phyloP scores from a whole-genome alignment of 2,113 vertebrate genomes.

The Sceloporus undulatus region DNA sequence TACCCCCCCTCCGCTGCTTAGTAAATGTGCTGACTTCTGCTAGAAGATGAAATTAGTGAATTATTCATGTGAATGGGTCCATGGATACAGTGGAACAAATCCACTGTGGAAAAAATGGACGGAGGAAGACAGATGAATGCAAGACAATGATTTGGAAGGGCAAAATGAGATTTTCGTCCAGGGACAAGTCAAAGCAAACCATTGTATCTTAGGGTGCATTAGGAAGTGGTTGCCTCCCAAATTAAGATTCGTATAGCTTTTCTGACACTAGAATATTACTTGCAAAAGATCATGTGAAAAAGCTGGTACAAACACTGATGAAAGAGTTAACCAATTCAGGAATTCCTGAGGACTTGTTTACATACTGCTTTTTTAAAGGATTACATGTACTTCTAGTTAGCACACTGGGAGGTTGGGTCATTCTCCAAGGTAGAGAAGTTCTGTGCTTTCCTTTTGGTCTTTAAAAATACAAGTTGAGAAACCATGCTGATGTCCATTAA shows the following conservation, averaged over 20 bases:
- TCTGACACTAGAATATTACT: background rate
- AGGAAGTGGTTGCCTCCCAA: background rate
- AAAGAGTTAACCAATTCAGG: background rate
- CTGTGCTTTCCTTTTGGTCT: background rate
- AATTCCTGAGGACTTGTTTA: background rate
- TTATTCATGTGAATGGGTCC: background rate
- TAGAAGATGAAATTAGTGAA: constrained; percentile 11
- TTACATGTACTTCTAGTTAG: background rate
- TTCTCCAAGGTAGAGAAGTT: background rate
- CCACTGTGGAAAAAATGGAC: background rate
- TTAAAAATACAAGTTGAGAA: background rate
- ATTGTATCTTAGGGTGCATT: background rate
- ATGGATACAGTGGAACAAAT: background rate
- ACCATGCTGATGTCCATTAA: background rate
- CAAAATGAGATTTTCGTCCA: background rate
- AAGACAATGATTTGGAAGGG: background rate
- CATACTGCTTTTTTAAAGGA: background rate
- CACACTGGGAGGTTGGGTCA: background rate
- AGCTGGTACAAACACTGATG: background rate
- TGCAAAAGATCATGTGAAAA: background rate
- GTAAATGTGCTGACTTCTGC: constrained; percentile 26
- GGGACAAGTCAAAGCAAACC: background rate
- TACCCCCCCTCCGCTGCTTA: background rate
- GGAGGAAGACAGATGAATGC: background rate
- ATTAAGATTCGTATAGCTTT: background rate